Percentiles rank a stretch among this genome's conserved stretches.
Evolutionary conservation across 2,113 vertebrate species (phyloP).

Genomic region (Morone saxatilis): DNA sequence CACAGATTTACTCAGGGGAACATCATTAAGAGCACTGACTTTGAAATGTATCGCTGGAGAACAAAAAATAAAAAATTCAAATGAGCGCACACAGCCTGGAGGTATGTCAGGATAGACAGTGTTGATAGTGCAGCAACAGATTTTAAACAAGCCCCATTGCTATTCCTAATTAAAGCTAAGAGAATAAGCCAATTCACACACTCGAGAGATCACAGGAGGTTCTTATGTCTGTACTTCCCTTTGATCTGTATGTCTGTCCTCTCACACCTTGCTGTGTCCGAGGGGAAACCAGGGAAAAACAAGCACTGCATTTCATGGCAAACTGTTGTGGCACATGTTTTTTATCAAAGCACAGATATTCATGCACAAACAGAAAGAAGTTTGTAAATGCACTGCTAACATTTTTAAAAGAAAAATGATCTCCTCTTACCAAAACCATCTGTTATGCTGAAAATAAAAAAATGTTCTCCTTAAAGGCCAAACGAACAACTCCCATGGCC

Average conservation of each 20-base stretch:
- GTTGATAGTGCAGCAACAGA: slow-evolving; percentile 51
- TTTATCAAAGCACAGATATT: slow-evolving; percentile 7
- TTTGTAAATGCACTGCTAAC: neutral
- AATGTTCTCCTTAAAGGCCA: neutral
- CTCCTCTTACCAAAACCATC: neutral
- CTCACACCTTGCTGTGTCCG: slow-evolving; percentile 43
- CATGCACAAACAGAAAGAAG: neutral
- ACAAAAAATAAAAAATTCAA: slow-evolving; percentile 7
- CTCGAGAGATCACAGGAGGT: slow-evolving; percentile 67
- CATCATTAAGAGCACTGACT: slow-evolving; percentile 52
- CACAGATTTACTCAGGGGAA: slow-evolving; percentile 48
- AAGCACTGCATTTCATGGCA: neutral
- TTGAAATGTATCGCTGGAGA: slow-evolving; percentile 32
- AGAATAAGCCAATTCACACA: slow-evolving; percentile 68
- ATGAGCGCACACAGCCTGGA: slow-evolving; percentile 24
- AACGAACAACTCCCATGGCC: neutral
- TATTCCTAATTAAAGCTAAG: slow-evolving; percentile 69
- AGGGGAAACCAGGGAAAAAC: slow-evolving; percentile 10
- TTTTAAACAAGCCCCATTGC: slow-evolving; percentile 58
- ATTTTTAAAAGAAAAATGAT: neutral
- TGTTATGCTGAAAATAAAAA: neutral
- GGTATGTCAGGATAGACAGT: slow-evolving; percentile 48
- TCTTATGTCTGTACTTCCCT: slow-evolving; percentile 47
- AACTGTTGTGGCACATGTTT: neutral
- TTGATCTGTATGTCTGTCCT: slow-evolving; percentile 54